Evolutionary conservation across 2,888 invertebrate species (phyloP).

Genomic region (Orthosia gracilis): DNA sequence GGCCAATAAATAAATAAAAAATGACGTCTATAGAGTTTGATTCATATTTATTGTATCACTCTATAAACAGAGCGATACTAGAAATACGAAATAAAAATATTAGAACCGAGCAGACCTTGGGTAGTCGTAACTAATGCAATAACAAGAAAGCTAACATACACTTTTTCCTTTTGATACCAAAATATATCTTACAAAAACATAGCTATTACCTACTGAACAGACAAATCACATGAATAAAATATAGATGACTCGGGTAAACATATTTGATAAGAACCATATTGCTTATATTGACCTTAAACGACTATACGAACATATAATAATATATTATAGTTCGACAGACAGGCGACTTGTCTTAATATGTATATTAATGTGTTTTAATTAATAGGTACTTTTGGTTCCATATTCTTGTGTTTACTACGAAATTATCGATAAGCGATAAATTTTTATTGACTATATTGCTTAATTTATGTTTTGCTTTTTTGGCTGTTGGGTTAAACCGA

Average conservation of each 20-base stretch:
- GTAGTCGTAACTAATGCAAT: constrained; percentile 24
- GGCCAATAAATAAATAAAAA: no score
- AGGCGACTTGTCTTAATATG: constrained; percentile 44
- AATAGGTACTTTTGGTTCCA: constrained; percentile 38
- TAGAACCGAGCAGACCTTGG: neutral
- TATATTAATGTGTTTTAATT: constrained; percentile 66
- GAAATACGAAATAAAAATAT: neutral
- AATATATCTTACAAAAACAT: constrained; percentile 27
- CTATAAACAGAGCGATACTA: neutral
- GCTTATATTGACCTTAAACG: constrained; percentile 51
- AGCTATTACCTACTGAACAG: neutral
- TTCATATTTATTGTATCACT: no score
- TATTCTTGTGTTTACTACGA: constrained; percentile 22
- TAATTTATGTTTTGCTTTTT: constrained; percentile 15
- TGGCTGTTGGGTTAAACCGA: constrained; percentile 1
- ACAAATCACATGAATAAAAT: constrained; percentile 37
- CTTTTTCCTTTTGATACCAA: constrained; percentile 10
- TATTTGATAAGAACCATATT: constrained; percentile 37
- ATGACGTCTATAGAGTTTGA: neutral
- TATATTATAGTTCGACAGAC: constrained; percentile 31
- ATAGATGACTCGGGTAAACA: constrained; percentile 44
- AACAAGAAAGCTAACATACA: constrained; percentile 15
- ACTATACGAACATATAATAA: constrained; percentile 3
- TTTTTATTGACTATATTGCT: constrained; percentile 39
- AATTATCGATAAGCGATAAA: constrained; percentile 42